Evolutionary conservation across 2,888 invertebrate genomes (phyloP).

Genomic region (Ophioninae sp.): DNA sequence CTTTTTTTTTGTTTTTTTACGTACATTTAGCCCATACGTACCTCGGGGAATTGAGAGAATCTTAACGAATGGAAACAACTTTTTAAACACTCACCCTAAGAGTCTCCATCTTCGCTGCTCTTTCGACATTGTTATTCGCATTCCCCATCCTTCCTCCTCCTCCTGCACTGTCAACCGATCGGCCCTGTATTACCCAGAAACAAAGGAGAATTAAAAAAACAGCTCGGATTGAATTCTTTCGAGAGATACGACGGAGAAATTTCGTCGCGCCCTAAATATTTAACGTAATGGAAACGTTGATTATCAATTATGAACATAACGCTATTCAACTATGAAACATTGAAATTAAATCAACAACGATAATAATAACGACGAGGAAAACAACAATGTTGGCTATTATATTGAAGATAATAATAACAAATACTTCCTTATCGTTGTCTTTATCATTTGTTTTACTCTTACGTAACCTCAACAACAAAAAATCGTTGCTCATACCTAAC

Average conservation of each 20-base stretch:
- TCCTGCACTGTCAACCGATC: constrained; percentile 20
- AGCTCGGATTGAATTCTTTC: background rate
- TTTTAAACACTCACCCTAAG: constrained; percentile 72
- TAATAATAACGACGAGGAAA: too few relatives aligned
- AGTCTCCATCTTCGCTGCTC: constrained; percentile 64
- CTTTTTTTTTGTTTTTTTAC: constrained; percentile 3
- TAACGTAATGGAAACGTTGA: background rate
- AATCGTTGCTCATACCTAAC: too few relatives aligned
- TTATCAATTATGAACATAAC: background rate
- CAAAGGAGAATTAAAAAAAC: constrained; percentile 1
- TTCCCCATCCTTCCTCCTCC: background rate
- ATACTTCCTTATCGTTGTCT: too few relatives aligned
- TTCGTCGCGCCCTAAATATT: background rate
- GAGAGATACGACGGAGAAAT: background rate
- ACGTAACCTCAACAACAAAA: too few relatives aligned
- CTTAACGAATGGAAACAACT: constrained; percentile 77
- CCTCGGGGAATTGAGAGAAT: constrained; percentile 70
- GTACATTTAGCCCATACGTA: constrained; percentile 39
- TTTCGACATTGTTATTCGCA: constrained; percentile 1
- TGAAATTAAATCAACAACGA: too few relatives aligned
- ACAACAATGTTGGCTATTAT: background rate
- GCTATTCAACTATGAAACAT: background rate
- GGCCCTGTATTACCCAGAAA: constrained; percentile 15
- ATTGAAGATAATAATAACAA: background rate
- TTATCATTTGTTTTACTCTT: too few relatives aligned